Conservation (phyloP, 2,888 invertebrate genomes). For the Encarsia formosa region DNA sequence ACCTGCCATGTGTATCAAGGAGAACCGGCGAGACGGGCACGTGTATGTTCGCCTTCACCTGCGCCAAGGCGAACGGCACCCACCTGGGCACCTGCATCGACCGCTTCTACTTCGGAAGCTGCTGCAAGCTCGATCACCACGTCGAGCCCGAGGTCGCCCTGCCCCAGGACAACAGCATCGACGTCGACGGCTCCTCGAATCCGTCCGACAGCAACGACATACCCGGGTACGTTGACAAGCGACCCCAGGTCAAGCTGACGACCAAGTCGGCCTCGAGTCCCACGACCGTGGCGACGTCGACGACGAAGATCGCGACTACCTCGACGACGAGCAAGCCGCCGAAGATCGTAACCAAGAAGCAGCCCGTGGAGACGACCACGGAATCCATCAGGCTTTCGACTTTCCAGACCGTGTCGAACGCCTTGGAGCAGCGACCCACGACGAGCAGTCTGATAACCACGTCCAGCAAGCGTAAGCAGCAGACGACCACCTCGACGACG, state of each 20-base stretch:
- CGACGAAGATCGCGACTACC: slow-evolving; percentile 30
- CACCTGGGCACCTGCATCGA: slow-evolving; percentile 91
- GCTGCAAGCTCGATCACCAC: slow-evolving; percentile 70
- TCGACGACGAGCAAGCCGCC: slow-evolving; percentile 34
- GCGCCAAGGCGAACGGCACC: slow-evolving; percentile 84
- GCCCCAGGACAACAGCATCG: slow-evolving; percentile 59
- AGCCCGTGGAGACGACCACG: slow-evolving; percentile 13
- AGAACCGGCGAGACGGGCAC: slow-evolving; percentile 75
- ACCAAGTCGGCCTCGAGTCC: slow-evolving; percentile 16
- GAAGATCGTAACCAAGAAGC: slow-evolving; percentile 2
- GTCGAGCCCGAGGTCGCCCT: slow-evolving; percentile 57
- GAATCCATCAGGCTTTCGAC: slow-evolving; percentile 57
- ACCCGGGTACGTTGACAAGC: slow-evolving; percentile 31
- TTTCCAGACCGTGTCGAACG: slow-evolving; percentile 66
- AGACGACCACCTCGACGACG: neutral
- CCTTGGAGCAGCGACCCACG: slow-evolving; percentile 31
- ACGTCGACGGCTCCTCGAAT: slow-evolving; percentile 51
- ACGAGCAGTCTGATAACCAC: slow-evolving; percentile 5
- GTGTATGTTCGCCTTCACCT: slow-evolving; percentile 93
- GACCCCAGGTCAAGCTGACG: slow-evolving; percentile 23
- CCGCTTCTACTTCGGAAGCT: slow-evolving; percentile 89
- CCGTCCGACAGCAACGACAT: slow-evolving; percentile 45
- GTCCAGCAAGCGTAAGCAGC: neutral
- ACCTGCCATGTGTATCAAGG: slow-evolving; percentile 81
- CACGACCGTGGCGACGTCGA: slow-evolving; percentile 31